phyloP scores from a whole-genome alignment of 2,113 vertebrate species.

The Bos javanicus region DNA sequence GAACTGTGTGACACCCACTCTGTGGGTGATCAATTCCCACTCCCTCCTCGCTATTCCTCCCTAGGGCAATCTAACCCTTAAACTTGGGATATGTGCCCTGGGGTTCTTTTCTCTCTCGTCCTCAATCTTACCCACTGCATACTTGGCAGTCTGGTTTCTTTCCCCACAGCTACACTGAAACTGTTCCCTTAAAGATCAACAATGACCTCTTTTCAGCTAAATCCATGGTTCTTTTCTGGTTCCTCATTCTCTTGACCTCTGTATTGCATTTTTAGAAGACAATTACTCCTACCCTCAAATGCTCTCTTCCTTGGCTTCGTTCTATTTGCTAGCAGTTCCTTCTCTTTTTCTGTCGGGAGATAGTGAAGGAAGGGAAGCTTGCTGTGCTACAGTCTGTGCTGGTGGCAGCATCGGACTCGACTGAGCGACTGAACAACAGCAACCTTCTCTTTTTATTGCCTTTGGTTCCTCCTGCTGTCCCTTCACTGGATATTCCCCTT shows the following conservation, averaged over 20 bases:
- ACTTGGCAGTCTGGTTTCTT: not conserved
- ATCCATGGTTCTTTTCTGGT: not conserved
- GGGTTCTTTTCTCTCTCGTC: not conserved
- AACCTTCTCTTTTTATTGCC: not conserved
- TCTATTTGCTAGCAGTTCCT: not conserved
- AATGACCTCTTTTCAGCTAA: not conserved
- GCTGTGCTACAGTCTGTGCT: not conserved
- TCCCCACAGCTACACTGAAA: not conserved
- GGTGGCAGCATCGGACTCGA: not conserved
- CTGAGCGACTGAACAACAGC: not conserved
- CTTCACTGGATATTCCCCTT: not conserved
- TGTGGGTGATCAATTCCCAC: not conserved
- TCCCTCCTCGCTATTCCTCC: rapidly evolving
- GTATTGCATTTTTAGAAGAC: not conserved
- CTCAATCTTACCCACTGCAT: not conserved
- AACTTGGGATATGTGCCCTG: not conserved
- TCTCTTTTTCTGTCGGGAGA: not conserved
- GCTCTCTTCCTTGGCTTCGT: not conserved
- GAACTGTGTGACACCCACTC: not conserved
- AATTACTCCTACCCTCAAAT: not conserved
- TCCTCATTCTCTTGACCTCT: not conserved
- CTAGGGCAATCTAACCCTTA: not conserved
- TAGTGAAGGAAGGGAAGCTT: not conserved
- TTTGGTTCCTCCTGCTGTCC: not conserved
- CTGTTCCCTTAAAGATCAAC: not conserved